Base-by-base conservation (phyloP, 2,888 invertebrate genomes). In the Rhimphoctona megacephalus region DNA sequence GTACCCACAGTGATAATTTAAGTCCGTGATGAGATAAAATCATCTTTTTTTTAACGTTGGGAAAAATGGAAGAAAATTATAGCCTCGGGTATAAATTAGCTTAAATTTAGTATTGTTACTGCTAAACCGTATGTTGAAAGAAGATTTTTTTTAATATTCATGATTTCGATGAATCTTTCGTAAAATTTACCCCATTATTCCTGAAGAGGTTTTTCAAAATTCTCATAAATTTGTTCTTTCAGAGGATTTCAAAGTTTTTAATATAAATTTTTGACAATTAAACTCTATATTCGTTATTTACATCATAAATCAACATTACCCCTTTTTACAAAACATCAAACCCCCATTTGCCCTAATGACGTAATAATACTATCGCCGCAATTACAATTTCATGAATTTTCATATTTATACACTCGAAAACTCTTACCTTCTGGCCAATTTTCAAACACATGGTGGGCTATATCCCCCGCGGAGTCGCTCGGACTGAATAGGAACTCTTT, bases 401-500 rank as follows among this genome's bases (percentile, higher is more conserved):
- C 39, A 5, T 17, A 74, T 57, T 14, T 3, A 30, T 43, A 3
- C 25, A 33, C 33, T 11, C 25, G 11, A 66, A 30, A 30, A 77
- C n/a, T 43, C 94, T 95, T 96, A 99, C 99, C 99, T 97, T 98
- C 97, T 88, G 99, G 99, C 99, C 99, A 99, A 95, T 99, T 98
- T 95, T 99, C 99, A 96, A 99, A 99, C 94, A 99, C 99, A 96
- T 98, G 97, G 95, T 99, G 98, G 92, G 99, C 99, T 95, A 99
- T 99, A 95, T 99, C 99, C 92, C 99, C 98, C 92, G 99, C 99
- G 90, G 99, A 99, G 95, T 99, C 99, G 93, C 97, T 97, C 88
- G 99, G 98, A 95, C 97, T 97, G 96, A 99, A 99, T 94, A 98
- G 96, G 96, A 99, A 99, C 96, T 99, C 99, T 96, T 99, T 98